A percentile compares a stretch with the other conserved stretches of the same genome.
Conservation (phyloP, 2,797 vertebrate genomes). For the Pterois miles region DNA sequence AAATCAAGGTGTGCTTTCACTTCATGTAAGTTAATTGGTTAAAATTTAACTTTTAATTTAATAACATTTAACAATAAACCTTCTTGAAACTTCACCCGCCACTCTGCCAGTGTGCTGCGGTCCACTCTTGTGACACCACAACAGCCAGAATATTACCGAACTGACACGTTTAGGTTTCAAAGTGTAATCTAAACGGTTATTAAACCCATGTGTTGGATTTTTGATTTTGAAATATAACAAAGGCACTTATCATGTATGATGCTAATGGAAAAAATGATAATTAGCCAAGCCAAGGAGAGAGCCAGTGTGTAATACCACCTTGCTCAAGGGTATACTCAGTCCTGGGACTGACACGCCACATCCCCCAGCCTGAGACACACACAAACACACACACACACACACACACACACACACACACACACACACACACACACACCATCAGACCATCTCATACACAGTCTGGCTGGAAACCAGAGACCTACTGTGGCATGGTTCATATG, state of each 20-base stretch:
- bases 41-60: no score
- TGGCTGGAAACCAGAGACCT: slow-evolving; percentile 56
- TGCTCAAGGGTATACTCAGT: slow-evolving; percentile 68
- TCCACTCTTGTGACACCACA: no score
- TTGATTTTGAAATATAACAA: neutral
- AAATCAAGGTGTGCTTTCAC: no score
- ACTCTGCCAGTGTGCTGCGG: no score
- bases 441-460: slow-evolving; percentile 3
- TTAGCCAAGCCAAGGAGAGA: slow-evolving; percentile 5
- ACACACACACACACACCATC: neutral
- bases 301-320: slow-evolving; percentile 46
- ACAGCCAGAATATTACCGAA: neutral
- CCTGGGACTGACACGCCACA: slow-evolving; percentile 36
- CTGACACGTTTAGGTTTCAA: no score
- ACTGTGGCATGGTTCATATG: slow-evolving; percentile 15
- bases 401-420: neutral
- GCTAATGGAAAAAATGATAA: neutral
- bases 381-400: neutral
- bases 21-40: no score
- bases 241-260: neutral
- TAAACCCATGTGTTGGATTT: neutral
- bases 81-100: no score
- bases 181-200: neutral
- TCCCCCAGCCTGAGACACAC: slow-evolving; percentile 3
- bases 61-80: no score